Conservation (phyloP, 2,888 invertebrate genomes). For the Pandemis cinnamomeana region DNA sequence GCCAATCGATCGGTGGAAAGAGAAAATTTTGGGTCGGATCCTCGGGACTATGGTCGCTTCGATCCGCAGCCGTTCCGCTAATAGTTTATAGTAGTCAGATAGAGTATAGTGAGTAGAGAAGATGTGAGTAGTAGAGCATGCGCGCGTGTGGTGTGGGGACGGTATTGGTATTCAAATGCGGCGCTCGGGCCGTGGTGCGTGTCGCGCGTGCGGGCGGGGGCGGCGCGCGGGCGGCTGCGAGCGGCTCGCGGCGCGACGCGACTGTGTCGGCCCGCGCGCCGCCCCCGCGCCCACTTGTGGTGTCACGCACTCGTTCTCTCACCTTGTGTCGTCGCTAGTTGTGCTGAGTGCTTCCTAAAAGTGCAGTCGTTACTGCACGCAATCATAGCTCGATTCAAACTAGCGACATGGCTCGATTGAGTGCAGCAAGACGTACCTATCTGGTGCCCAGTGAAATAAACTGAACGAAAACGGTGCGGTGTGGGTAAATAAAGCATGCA, state of each 20-base stretch:
- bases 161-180: slow-evolving; percentile 91
- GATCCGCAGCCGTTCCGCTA: slow-evolving; percentile 78
- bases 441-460: slow-evolving; percentile 82
- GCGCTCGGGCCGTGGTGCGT: slow-evolving; percentile 81
- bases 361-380: slow-evolving; percentile 71
- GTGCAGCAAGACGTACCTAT: slow-evolving; percentile 73
- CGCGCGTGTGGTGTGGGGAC: slow-evolving; percentile 83
- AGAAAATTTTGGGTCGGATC: slow-evolving; percentile 69
- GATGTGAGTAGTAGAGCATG: slow-evolving; percentile 82
- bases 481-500: slow-evolving; percentile 84
- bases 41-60: slow-evolving; percentile 71
- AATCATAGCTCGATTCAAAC: slow-evolving; percentile 46
- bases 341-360: slow-evolving; percentile 83
- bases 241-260: slow-evolving; percentile 38
- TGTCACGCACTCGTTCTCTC: slow-evolving; percentile 83
- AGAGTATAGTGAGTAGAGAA: slow-evolving; percentile 80
- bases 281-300: slow-evolving; percentile 45
- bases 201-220: slow-evolving; percentile 47
- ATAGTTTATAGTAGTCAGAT: slow-evolving; percentile 75
- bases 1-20: slow-evolving; percentile 55
- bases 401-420: slow-evolving; percentile 50
- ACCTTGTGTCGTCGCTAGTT: slow-evolving; percentile 82
- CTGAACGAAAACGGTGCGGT: slow-evolving; percentile 83
- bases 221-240: slow-evolving; percentile 43
- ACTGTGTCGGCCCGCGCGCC: slow-evolving; percentile 12